A percentile compares a stretch with the other conserved stretches of the same genome.
Evolutionary conservation across 2,797 vertebrate species (phyloP).

Genomic region (Tamandua tetradactyla): DNA sequence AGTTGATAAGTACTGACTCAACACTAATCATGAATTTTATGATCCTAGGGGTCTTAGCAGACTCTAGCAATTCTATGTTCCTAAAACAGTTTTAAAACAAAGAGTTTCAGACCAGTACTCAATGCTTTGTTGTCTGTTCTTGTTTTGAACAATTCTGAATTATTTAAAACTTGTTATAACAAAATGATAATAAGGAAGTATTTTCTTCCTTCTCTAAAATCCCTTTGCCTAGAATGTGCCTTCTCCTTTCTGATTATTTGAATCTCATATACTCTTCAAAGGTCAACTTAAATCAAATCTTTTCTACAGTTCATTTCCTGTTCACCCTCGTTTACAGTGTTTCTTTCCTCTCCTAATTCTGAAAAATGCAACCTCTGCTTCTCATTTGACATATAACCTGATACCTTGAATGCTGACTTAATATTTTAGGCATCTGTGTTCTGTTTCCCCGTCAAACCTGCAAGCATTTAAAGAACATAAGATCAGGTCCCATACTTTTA

Average conservation of each 20-base stretch:
- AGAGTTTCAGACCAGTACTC: not conserved
- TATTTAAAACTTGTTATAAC: not conserved
- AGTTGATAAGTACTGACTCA: conserved; percentile 28
- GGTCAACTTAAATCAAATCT: not conserved
- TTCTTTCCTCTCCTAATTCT: conserved; percentile 40
- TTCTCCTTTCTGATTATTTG: not conserved
- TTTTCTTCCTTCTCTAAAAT: conserved; percentile 34
- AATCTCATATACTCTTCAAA: not conserved
- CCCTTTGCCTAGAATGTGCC: not conserved
- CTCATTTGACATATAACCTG: not conserved
- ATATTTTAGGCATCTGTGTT: not conserved
- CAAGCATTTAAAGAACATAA: not conserved
- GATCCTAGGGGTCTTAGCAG: not conserved
- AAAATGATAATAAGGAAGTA: not conserved
- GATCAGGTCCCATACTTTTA: not conserved
- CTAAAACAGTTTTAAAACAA: not conserved
- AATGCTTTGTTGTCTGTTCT: not conserved
- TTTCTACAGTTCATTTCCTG: conserved; percentile 11
- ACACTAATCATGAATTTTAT: not conserved
- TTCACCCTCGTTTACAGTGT: not conserved
- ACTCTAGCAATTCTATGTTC: too few species aligned
- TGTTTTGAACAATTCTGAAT: conserved; percentile 1
- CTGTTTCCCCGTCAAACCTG: conserved; percentile 3
- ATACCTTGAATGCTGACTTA: not conserved
- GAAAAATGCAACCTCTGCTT: not conserved